A percentile compares a stretch with the other conserved stretches of the same genome.
phyloP scores from a whole-genome alignment of 2,113 vertebrate genomes.

The Formicarius rufipectus region DNA sequence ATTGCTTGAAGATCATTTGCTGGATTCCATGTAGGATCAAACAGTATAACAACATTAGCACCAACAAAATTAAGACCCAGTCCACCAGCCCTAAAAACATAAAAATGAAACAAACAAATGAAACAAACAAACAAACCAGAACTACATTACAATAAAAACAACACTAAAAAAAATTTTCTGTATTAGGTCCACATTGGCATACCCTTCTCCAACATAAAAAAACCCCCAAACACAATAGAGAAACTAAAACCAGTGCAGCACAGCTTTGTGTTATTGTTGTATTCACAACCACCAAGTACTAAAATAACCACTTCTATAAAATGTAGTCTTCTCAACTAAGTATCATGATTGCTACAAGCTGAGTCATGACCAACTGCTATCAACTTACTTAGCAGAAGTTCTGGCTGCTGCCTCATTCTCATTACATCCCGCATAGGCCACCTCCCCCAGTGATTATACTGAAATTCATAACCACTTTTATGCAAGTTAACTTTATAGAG shows the following conservation, averaged over 20 bases:
- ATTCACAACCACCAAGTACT: not conserved
- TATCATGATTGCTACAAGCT: not conserved
- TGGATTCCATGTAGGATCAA: slow-evolving; percentile 98
- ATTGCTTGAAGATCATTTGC: slow-evolving; percentile 97
- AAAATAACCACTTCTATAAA: not conserved
- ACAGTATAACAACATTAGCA: slow-evolving; percentile 93
- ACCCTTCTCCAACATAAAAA: not conserved
- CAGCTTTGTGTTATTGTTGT: not conserved
- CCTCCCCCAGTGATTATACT: rapidly evolving
- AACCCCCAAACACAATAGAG: not conserved
- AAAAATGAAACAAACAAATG: not conserved
- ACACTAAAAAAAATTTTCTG: not conserved
- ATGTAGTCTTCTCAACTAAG: not conserved
- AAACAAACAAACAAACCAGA: not conserved
- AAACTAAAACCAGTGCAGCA: not conserved
- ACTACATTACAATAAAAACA: not conserved
- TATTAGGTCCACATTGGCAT: not conserved
- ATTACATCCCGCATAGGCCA: not conserved
- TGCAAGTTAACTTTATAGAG: not conserved
- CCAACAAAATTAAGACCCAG: slow-evolving; percentile 96
- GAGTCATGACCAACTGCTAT: not conserved
- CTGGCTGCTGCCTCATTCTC: not conserved
- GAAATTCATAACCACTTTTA: not conserved
- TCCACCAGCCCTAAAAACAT: slow-evolving; percentile 87
- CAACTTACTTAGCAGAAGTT: not conserved